Conservation (phyloP, 1,140 invertebrate genomes). For the Camponotus floridanus region DNA sequence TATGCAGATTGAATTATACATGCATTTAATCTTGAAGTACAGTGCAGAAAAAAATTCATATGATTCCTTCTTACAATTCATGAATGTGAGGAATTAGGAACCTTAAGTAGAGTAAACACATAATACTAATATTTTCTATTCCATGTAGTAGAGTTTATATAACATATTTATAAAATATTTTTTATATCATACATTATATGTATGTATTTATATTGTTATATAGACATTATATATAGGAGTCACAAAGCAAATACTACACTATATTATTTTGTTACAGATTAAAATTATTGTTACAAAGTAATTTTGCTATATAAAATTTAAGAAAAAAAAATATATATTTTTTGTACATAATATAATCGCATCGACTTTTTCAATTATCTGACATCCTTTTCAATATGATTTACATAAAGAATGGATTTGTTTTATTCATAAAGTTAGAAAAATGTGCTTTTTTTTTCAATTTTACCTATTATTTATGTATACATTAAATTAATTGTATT, state of each 20-base stretch:
- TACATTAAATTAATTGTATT: neutral
- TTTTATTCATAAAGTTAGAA: constrained; percentile 17
- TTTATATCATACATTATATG: constrained; percentile 53
- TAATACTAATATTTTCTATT: constrained; percentile 7
- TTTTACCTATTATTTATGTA: neutral
- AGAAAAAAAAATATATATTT: constrained; percentile 2
- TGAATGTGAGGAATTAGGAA: neutral
- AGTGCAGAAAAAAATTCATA: too few relatives aligned
- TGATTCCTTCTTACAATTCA: too few relatives aligned
- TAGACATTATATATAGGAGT: neutral
- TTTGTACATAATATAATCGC: constrained; percentile 11
- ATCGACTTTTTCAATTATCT: neutral
- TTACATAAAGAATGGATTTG: constrained; percentile 30
- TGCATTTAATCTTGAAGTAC: too few relatives aligned
- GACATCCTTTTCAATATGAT: neutral
- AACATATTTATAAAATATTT: neutral
- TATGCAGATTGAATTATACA: too few relatives aligned
- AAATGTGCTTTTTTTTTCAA: neutral
- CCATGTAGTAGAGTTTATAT: constrained; percentile 9
- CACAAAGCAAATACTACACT: constrained; percentile 4
- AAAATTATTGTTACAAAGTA: constrained; percentile 29
- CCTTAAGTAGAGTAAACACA: neutral
- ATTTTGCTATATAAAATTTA: constrained; percentile 31
- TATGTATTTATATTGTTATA: constrained; percentile 30
- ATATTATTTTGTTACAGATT: constrained; percentile 25